phyloP scores from a whole-genome alignment of 2,888 invertebrate species.

The Ophion obscuratus region DNA sequence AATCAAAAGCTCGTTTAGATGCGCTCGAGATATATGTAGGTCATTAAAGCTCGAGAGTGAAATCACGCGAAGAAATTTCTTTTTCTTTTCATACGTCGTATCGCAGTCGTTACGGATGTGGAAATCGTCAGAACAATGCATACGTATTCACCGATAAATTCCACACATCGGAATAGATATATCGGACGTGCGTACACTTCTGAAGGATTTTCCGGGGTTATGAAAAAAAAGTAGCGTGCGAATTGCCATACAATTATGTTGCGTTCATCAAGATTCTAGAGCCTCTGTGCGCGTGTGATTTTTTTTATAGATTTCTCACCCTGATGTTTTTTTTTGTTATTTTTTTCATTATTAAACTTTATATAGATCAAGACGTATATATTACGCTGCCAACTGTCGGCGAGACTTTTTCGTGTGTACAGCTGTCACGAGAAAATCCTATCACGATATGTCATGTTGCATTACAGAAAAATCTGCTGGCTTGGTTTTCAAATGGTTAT shows the following conservation, averaged over 20 bases:
- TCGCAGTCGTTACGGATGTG: constrained; percentile 21
- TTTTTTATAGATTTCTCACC: constrained; percentile 5
- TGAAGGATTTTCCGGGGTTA: constrained; percentile 25
- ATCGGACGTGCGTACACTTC: neutral
- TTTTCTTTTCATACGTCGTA: constrained; percentile 23
- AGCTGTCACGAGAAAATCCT: neutral
- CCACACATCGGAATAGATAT: neutral
- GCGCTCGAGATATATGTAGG: constrained; percentile 28
- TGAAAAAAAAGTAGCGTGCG: constrained; percentile 45
- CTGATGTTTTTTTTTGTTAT: neutral
- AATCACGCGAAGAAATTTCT: constrained; percentile 39
- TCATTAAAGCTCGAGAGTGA: constrained; percentile 43
- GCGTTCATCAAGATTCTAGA: neutral
- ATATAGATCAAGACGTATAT: neutral
- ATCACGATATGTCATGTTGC: neutral
- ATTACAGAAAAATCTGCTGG: neutral
- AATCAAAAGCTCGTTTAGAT: constrained; percentile 58
- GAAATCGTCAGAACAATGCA: constrained; percentile 54
- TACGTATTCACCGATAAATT: neutral
- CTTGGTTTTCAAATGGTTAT: neutral
- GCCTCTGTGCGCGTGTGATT: neutral
- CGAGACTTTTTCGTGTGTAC: neutral
- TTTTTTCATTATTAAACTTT: neutral
- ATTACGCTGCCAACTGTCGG: neutral
- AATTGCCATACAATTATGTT: constrained; percentile 14